Percentiles rank a stretch among this genome's conserved stretches.
Conservation (phyloP, 2,888 invertebrate species). For the Dendrolimus pini region DNA sequence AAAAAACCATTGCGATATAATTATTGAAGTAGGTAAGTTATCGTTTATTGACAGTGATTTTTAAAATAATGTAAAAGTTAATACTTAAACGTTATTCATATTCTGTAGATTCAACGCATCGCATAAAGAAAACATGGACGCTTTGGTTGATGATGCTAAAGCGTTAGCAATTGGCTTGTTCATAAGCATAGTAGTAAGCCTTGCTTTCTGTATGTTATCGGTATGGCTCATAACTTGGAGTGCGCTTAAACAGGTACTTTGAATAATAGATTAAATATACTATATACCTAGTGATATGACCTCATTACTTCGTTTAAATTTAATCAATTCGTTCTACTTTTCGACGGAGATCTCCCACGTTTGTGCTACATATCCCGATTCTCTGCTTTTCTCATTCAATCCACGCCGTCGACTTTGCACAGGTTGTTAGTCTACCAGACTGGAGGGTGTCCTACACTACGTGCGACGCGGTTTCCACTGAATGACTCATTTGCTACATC, state of each 20-base stretch:
- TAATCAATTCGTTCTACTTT: neutral
- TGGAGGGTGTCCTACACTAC: no score
- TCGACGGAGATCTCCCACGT: no score
- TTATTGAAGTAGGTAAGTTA: no score
- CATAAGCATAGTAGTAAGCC: conserved; percentile 40
- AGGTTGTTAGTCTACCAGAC: no score
- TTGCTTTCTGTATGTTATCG: conserved; percentile 57
- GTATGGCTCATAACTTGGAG: conserved; percentile 77
- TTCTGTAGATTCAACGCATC: conserved; percentile 57
- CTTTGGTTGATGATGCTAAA: conserved; percentile 70
- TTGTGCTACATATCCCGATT: no score
- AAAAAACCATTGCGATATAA: no score
- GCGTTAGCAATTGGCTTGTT: conserved; percentile 72
- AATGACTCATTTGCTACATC: no score
- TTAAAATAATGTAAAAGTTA: no score
- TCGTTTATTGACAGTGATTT: no score
- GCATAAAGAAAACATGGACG: conserved; percentile 64
- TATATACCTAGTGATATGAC: neutral
- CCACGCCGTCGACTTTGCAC: no score
- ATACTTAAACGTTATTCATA: neutral
- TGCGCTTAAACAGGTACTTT: conserved; percentile 66
- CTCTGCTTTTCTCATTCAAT: no score
- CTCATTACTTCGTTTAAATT: neutral
- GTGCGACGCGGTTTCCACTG: no score
- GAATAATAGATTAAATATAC: neutral